Evolutionary conservation across 2,113 vertebrate genomes (phyloP).

Genomic region (Nansenia antarctica): DNA sequence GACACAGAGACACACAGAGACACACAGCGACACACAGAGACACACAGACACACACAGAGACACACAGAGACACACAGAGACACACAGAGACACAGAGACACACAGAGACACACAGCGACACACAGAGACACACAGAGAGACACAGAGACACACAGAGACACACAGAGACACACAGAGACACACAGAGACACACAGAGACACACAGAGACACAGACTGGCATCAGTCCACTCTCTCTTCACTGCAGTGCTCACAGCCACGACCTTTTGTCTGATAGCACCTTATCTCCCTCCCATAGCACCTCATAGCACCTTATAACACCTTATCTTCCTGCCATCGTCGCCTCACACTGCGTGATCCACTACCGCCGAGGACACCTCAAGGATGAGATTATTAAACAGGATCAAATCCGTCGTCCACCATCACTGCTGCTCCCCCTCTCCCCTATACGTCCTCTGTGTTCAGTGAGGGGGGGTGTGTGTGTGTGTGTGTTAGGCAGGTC

Average conservation of each 20-base stretch:
- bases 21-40: no score
- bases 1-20: no score
- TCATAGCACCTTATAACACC: background rate
- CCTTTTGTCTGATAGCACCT: slow-evolving; percentile 52
- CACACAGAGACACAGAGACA: no score
- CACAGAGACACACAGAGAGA: no score
- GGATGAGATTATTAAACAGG: slow-evolving; percentile 32
- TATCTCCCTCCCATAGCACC: slow-evolving; percentile 43
- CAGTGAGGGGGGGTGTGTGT: no score
- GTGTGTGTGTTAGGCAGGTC: background rate
- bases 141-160: no score
- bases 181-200: no score
- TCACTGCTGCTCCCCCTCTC: slow-evolving; percentile 1
- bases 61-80: no score
- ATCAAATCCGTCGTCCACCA: slow-evolving; percentile 19
- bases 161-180: no score
- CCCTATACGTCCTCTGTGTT: background rate
- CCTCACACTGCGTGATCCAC: slow-evolving; percentile 45
- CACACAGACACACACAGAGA: no score
- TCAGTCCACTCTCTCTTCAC: slow-evolving; percentile 22
- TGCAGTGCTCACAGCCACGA: slow-evolving; percentile 35
- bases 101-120: no score
- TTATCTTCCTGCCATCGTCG: slow-evolving; percentile 2
- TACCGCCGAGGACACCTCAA: slow-evolving; percentile 36
- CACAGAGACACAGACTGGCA: slow-evolving; percentile 19